phyloP scores from a whole-genome alignment of 2,888 invertebrate species.

The Chymomyza caudatula region DNA sequence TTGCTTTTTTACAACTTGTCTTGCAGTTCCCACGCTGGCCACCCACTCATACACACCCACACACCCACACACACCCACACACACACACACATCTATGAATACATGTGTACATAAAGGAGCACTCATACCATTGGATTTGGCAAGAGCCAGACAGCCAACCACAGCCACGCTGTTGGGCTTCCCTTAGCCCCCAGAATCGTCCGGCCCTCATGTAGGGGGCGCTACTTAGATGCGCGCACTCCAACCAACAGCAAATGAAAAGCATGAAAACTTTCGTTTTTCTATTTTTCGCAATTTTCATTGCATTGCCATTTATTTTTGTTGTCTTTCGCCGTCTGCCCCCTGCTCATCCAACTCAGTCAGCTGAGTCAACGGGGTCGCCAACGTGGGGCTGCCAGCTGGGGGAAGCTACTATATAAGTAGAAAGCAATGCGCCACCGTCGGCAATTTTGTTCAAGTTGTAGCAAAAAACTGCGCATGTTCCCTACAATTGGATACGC shows the following conservation, averaged over 20 bases:
- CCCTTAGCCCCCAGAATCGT: constrained; percentile 43
- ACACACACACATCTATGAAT: neutral
- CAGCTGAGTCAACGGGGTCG: neutral
- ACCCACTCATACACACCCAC: neutral
- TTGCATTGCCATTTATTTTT: constrained; percentile 68
- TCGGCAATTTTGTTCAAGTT: constrained; percentile 47
- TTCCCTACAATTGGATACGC: constrained; percentile 55
- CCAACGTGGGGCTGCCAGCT: neutral
- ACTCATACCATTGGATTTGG: neutral
- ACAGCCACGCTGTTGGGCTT: constrained; percentile 59
- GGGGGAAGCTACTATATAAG: constrained; percentile 15
- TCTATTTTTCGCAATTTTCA: constrained; percentile 72
- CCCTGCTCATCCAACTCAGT: neutral
- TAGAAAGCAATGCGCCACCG: constrained; percentile 19
- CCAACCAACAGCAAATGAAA: constrained; percentile 74
- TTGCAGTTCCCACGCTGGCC: neutral
- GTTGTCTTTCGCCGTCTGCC: constrained; percentile 7
- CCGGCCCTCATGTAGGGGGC: constrained; percentile 50
- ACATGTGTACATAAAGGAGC: neutral
- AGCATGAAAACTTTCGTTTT: constrained; percentile 74
- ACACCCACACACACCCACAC: neutral
- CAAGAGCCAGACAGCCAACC: constrained; percentile 59
- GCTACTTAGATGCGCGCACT: constrained; percentile 53
- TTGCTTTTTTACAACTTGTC: neutral
- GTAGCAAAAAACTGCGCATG: constrained; percentile 70